A percentile compares a stretch with the other conserved stretches of the same genome.
Conservation (phyloP, 2,888 invertebrate genomes). For the Magallana nippona region DNA sequence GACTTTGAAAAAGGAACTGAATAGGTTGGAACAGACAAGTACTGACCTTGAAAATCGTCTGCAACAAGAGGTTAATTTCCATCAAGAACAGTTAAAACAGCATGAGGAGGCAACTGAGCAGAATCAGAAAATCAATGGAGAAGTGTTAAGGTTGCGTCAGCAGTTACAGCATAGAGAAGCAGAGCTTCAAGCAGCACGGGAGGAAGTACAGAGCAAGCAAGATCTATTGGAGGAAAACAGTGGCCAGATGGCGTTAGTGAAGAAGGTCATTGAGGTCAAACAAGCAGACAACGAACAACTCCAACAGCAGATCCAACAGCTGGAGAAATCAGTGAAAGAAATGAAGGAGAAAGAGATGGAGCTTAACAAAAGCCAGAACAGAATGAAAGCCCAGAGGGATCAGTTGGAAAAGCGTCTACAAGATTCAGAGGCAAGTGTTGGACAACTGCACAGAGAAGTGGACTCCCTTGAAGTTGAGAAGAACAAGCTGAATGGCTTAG, state of each 20-base stretch:
- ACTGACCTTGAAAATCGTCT: constrained; percentile 37
- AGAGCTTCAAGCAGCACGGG: constrained; percentile 23
- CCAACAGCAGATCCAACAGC: constrained; percentile 38
- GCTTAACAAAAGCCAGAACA: background rate
- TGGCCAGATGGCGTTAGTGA: constrained; percentile 46
- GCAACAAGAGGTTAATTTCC: constrained; percentile 28
- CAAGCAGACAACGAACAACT: constrained; percentile 47
- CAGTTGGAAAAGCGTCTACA: constrained; percentile 14
- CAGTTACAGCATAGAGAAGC: constrained; percentile 28
- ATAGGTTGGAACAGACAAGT: constrained; percentile 22
- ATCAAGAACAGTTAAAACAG: constrained; percentile 27
- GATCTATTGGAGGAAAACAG: constrained; percentile 44
- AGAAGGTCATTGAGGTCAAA: constrained; percentile 48
- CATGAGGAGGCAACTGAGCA: constrained; percentile 37
- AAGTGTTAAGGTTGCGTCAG: constrained; percentile 36
- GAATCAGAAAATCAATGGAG: constrained; percentile 22
- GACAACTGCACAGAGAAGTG: background rate
- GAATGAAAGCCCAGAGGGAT: background rate
- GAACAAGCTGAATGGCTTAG: constrained; percentile 36
- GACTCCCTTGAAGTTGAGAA: constrained; percentile 36
- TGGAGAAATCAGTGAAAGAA: constrained; percentile 41
- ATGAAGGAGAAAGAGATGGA: background rate
- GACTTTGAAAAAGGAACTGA: constrained; percentile 39
- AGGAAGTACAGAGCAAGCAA: constrained; percentile 27
- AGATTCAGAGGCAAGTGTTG: background rate